phyloP scores from a whole-genome alignment of 1,140 invertebrate genomes.

The Tribolium castaneum region DNA sequence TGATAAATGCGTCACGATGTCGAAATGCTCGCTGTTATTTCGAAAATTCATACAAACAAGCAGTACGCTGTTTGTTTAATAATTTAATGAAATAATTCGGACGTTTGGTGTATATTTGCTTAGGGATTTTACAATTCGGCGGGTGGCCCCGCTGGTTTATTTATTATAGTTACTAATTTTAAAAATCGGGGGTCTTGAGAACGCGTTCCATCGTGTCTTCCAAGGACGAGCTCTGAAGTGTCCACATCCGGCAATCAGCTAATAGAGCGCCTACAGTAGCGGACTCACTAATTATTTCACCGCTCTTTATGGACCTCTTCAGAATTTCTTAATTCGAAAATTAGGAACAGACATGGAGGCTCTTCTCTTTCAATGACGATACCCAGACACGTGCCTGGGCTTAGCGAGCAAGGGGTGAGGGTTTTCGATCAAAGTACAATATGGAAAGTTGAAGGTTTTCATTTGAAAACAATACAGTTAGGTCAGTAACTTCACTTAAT shows the following conservation, averaged over 20 bases:
- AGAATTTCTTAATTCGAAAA: constrained; percentile 38
- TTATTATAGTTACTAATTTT: constrained; percentile 29
- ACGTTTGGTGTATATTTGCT: constrained; percentile 28
- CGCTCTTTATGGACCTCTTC: constrained; percentile 12
- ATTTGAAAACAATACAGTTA: not conserved
- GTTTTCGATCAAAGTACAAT: not conserved
- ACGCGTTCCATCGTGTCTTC: constrained; percentile 5
- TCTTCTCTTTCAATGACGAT: not conserved
- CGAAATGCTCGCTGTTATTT: constrained; percentile 14
- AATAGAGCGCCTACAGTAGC: constrained; percentile 37
- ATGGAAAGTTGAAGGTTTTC: not conserved
- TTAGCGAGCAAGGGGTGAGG: not conserved
- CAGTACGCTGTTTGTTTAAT: constrained; percentile 19
- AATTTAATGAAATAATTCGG: constrained; percentile 43
- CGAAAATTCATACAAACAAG: constrained; percentile 24
- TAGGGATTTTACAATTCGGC: constrained; percentile 31
- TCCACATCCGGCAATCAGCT: constrained; percentile 46
- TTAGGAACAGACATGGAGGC: not conserved
- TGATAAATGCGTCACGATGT: constrained; percentile 1
- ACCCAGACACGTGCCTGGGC: constrained; percentile 1
- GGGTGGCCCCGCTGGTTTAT: constrained; percentile 19
- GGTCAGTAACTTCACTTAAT: not conserved
- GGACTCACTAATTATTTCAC: constrained; percentile 43
- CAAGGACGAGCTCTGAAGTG: constrained; percentile 38
- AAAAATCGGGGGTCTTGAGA: constrained; percentile 14